A percentile compares a stretch with the other conserved stretches of the same genome.
These are phyloP conservation scores for Thomomys bottae DNA, from an alignment of 2,113 vertebrate species.

Conservation along the genomic window DNA sequence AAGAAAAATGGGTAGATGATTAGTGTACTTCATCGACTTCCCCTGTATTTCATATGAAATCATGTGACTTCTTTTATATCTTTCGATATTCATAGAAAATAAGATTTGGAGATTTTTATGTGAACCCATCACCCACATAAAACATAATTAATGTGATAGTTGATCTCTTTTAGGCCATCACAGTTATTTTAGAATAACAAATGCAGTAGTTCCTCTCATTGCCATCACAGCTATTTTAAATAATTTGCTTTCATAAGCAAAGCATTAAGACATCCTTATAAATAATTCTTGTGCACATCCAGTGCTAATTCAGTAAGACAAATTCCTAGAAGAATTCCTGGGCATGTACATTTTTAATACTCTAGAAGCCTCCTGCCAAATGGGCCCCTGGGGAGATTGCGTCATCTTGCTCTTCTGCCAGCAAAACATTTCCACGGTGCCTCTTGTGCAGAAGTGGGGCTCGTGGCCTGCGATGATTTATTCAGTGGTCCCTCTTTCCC, in stretches of 20 bases:
- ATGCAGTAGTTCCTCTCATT: not conserved
- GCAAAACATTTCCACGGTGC: not conserved
- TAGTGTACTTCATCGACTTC: not conserved
- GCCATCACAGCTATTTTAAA: not conserved
- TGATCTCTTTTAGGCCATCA: not conserved
- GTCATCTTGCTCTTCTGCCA: not conserved
- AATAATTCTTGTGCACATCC: slow-evolving; percentile 1
- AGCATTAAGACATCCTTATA: not conserved
- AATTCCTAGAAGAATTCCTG: slow-evolving; percentile 63
- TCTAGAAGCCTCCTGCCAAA: not conserved
- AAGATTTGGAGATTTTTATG: not conserved
- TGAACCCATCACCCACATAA: not conserved
- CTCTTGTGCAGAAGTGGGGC: not conserved
- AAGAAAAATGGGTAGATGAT: not conserved
- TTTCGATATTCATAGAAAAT: slow-evolving; percentile 17
- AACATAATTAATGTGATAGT: not conserved
- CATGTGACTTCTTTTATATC: not conserved
- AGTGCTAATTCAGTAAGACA: slow-evolving; percentile 14
- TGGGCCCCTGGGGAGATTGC: not conserved
- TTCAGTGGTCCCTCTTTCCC: not conserved
- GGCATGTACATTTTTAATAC: slow-evolving; percentile 17
- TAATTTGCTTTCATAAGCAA: slow-evolving; percentile 50
- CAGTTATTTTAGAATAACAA: not conserved
- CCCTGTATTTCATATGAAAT: not conserved
- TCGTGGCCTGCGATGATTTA: not conserved